These are phyloP conservation scores for Hypomecis punctinalis DNA, from an alignment of 2,888 invertebrate species.

Conservation along the genomic window DNA sequence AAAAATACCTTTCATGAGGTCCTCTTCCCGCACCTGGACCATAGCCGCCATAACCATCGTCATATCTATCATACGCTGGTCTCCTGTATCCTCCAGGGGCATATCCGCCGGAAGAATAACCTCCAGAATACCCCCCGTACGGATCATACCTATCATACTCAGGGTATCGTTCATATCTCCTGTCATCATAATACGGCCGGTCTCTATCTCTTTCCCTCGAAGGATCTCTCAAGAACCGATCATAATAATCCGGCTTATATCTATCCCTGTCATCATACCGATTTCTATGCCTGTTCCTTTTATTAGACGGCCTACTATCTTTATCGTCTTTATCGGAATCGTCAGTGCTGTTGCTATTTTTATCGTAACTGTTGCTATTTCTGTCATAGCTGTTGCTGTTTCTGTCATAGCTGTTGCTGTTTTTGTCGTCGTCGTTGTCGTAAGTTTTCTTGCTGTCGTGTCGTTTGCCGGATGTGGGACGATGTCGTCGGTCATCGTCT, in stretches of 20 bases:
- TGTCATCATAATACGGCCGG: constrained; percentile 63
- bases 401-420: constrained; percentile 37
- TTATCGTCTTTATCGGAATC: constrained; percentile 68
- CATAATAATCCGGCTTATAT: constrained; percentile 77
- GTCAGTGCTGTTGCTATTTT: constrained; percentile 63
- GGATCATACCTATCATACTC: constrained; percentile 51
- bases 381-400: constrained; percentile 31
- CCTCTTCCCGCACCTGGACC: constrained; percentile 69
- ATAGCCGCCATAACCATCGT: constrained; percentile 74
- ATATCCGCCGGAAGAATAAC: constrained; percentile 9
- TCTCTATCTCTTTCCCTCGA: constrained; percentile 68
- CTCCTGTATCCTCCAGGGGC: constrained; percentile 58
- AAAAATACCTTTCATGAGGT: constrained; percentile 75
- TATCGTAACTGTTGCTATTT: constrained; percentile 48
- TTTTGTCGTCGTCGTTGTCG: constrained; percentile 63
- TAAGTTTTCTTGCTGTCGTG: constrained; percentile 61
- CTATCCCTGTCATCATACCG: constrained; percentile 72
- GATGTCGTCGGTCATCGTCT: constrained; percentile 64
- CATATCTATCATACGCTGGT: constrained; percentile 66
- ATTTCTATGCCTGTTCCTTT: constrained; percentile 54
- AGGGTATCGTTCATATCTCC: constrained; percentile 68
- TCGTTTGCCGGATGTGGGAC: constrained; percentile 69
- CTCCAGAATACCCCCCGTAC: constrained; percentile 46
- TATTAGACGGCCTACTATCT: constrained; percentile 57
- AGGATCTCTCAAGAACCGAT: constrained; percentile 73